Evolutionary conservation across 2,888 invertebrate genomes (phyloP).

Genomic region (Apodemia zela): DNA sequence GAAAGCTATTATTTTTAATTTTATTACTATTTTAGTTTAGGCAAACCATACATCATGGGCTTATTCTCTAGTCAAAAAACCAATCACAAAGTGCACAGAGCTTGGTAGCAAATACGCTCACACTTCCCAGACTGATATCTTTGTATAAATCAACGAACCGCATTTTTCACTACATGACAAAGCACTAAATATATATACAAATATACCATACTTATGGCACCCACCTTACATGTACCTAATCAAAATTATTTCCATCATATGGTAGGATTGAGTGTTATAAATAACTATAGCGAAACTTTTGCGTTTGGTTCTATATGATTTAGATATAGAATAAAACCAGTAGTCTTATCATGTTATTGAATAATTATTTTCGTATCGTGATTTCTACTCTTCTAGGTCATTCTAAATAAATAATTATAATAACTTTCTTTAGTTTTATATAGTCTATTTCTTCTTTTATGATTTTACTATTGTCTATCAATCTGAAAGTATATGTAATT

Average conservation of each 20-base stretch:
- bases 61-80: constrained; percentile 62
- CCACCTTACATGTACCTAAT: constrained; percentile 57
- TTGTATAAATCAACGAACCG: constrained; percentile 60
- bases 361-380: not conserved
- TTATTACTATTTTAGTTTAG: constrained; percentile 26
- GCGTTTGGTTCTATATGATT: constrained; percentile 2
- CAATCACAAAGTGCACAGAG: constrained; percentile 71
- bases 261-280: constrained; percentile 13
- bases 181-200: constrained; percentile 59
- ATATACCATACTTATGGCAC: constrained; percentile 58
- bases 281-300: constrained; percentile 15
- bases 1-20: constrained; percentile 18
- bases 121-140: constrained; percentile 72
- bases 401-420: not conserved
- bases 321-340: constrained; percentile 5
- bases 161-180: constrained; percentile 61
- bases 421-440: not conserved
- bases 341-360: constrained; percentile 7
- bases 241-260: constrained; percentile 21
- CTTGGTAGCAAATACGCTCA: constrained; percentile 76
- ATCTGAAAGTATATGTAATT: not conserved
- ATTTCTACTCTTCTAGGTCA: constrained; percentile 4
- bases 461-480: not conserved
- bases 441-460: constrained; percentile 2
- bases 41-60: constrained; percentile 56